Evolutionary conservation across 2,888 invertebrate genomes (phyloP), one percentile per base, ranked within the genome.

Genomic region (Lathronympha strigana): DNA sequence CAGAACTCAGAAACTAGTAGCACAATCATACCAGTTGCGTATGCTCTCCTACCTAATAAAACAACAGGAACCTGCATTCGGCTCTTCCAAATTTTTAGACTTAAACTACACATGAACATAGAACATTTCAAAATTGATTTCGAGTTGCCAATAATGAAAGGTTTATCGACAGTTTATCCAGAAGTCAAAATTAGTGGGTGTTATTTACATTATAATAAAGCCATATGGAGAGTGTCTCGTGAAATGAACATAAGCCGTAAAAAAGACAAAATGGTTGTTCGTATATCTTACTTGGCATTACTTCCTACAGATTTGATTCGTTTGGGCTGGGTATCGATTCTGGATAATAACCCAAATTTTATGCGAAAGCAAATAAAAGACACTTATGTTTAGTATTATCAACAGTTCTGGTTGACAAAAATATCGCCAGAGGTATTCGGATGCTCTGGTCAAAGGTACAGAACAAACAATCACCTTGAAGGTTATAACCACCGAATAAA

Each of bases 401-500:
- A 38, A 31, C 8, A 31, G 1, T 31, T 31, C 31, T 31, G 31
- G 31, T 9, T 8, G 9, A 8, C 31, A 6, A 38, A 38, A 38
- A 38, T 38, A 2, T 38, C 38, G 1, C 38, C 38, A 15, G 38
- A 38, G 38, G 15, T 38, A 38, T 38, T 15, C 15, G 38, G 38
- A 38, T 38, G 38, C 15, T 38, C 38, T 38, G 38, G 38, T n/a
- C 38, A 38, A 15, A n/a, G 38, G 2, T 38, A 38, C 38, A 2
- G 38, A 38, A 33, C 33, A 33, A 38, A 38, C 5, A 38, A 38
- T 15, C 38, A 38, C 5, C 38, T 38, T 15, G 15, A 38, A 38
- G 38, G n/a, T n/a, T 38, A 38, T 38, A 38, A 38, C 38, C 38
- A 38, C 38, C 38, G 38, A 38, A 38, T n/a, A n/a, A 38, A 38